Percentiles rank a stretch among this genome's conserved stretches.
Conservation (phyloP, 1,140 invertebrate species). For the Condylostylus longicornis region DNA sequence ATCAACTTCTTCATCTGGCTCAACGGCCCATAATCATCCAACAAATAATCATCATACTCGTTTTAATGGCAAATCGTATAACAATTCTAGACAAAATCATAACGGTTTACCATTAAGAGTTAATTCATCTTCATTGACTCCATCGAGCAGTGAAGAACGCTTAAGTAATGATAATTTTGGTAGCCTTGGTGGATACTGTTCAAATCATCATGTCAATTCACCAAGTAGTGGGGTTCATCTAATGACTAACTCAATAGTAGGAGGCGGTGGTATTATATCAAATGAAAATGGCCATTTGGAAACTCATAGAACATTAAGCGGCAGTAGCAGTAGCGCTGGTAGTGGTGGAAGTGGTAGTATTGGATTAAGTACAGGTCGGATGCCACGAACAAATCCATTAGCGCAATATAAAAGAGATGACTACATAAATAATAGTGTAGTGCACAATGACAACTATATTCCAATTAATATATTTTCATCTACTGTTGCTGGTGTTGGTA, state of each 20-base stretch:
- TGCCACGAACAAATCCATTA: slow-evolving; percentile 38
- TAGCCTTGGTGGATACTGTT: not conserved
- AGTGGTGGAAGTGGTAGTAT: slow-evolving; percentile 22
- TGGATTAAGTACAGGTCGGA: slow-evolving; percentile 26
- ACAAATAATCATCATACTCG: slow-evolving; percentile 10
- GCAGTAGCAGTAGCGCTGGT: slow-evolving; percentile 29
- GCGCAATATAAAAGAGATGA: slow-evolving; percentile 23
- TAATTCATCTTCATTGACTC: slow-evolving; percentile 17
- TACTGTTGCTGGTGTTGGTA: slow-evolving; percentile 7
- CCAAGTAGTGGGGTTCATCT: slow-evolving; percentile 13
- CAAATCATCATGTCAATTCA: slow-evolving; percentile 2
- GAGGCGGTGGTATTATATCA: slow-evolving; percentile 7
- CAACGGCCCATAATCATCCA: not conserved
- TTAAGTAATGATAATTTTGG: slow-evolving; percentile 22
- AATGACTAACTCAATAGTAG: too few species aligned
- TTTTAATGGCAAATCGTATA: slow-evolving; percentile 22
- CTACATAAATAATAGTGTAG: too few species aligned
- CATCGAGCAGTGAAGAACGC: slow-evolving; percentile 30
- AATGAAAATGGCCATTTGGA: slow-evolving; percentile 16
- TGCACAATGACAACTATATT: slow-evolving; percentile 1
- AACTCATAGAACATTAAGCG: slow-evolving; percentile 33
- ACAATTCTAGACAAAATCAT: slow-evolving; percentile 23
- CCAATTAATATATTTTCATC: slow-evolving; percentile 2
- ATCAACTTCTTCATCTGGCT: not conserved
- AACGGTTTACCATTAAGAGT: too few species aligned